Conservation (phyloP, 2,888 invertebrate species). For the Drosophila antonietae region DNA sequence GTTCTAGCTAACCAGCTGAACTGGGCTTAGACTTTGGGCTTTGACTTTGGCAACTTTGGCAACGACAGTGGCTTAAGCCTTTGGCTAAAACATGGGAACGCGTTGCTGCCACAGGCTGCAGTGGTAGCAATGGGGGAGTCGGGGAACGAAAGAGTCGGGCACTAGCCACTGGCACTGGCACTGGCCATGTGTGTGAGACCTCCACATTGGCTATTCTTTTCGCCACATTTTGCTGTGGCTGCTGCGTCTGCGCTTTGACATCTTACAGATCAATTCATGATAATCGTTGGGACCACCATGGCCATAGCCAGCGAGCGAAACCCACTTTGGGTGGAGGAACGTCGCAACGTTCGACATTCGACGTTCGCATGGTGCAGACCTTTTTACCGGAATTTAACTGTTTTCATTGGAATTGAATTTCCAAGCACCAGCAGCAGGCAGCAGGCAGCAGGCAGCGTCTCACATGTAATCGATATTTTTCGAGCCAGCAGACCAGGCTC, state of each 20-base stretch:
- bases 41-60: slow-evolving; percentile 34
- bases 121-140: slow-evolving; percentile 41
- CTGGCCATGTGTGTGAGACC: slow-evolving; percentile 66
- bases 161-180: neutral
- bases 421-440: slow-evolving; percentile 30
- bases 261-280: slow-evolving; percentile 83
- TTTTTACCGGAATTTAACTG: slow-evolving; percentile 80
- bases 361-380: slow-evolving; percentile 70
- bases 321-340: slow-evolving; percentile 68
- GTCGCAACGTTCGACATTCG: slow-evolving; percentile 32
- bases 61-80: slow-evolving; percentile 22
- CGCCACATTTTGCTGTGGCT: slow-evolving; percentile 51
- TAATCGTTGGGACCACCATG: slow-evolving; percentile 82
- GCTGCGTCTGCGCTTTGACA: slow-evolving; percentile 79
- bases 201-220: slow-evolving; percentile 69
- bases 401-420: slow-evolving; percentile 79
- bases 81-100: slow-evolving; percentile 52
- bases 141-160: slow-evolving; percentile 3
- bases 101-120: slow-evolving; percentile 53
- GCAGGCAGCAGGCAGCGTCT: slow-evolving; percentile 45
- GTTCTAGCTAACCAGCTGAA: slow-evolving; percentile 33
- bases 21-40: slow-evolving; percentile 40
- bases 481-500: slow-evolving; percentile 62
- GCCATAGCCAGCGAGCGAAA: slow-evolving; percentile 33
- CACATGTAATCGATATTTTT: slow-evolving; percentile 80